phyloP scores from a whole-genome alignment of 2,888 invertebrate genomes.

The Troides helena region DNA sequence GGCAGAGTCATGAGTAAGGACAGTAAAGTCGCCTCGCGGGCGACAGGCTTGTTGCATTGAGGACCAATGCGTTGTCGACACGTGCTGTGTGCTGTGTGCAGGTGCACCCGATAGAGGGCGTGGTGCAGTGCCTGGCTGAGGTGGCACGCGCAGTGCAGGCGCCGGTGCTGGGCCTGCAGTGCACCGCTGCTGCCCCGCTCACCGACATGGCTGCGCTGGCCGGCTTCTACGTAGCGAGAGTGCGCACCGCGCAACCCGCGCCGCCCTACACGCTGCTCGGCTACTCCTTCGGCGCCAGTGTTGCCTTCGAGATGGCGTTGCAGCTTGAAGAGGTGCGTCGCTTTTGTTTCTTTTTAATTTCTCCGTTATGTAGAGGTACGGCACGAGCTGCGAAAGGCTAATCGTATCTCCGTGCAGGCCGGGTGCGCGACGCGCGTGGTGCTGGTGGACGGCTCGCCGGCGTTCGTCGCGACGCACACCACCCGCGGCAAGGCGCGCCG shows the following conservation, averaged over 20 bases:
- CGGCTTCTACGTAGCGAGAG: constrained; percentile 84
- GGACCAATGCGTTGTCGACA: not conserved
- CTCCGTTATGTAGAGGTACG: not conserved
- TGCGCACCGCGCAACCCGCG: constrained; percentile 86
- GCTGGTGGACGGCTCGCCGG: constrained; percentile 94
- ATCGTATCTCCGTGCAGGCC: constrained; percentile 38
- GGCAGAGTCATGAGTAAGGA: too few relatives aligned
- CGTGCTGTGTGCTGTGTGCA: constrained; percentile 30
- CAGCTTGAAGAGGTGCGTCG: constrained; percentile 83
- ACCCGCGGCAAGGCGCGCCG: constrained; percentile 82
- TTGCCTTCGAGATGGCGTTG: constrained; percentile 96
- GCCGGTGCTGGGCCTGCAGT: constrained; percentile 94
- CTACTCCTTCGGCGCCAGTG: constrained; percentile 97
- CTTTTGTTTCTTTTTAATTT: not conserved
- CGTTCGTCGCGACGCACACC: constrained; percentile 88
- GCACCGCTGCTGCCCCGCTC: constrained; percentile 87
- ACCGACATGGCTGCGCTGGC: constrained; percentile 87
- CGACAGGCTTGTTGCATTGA: too few relatives aligned
- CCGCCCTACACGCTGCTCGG: constrained; percentile 95
- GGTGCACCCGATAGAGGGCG: constrained; percentile 95
- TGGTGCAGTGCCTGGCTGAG: constrained; percentile 84
- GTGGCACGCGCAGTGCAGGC: constrained; percentile 87
- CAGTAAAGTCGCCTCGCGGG: too few relatives aligned
- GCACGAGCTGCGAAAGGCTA: not conserved
- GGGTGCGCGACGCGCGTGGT: constrained; percentile 82